Evolutionary conservation across 2,888 invertebrate species (phyloP), one percentile per base, ranked within the genome.

Genomic region (Euclidia mi): DNA sequence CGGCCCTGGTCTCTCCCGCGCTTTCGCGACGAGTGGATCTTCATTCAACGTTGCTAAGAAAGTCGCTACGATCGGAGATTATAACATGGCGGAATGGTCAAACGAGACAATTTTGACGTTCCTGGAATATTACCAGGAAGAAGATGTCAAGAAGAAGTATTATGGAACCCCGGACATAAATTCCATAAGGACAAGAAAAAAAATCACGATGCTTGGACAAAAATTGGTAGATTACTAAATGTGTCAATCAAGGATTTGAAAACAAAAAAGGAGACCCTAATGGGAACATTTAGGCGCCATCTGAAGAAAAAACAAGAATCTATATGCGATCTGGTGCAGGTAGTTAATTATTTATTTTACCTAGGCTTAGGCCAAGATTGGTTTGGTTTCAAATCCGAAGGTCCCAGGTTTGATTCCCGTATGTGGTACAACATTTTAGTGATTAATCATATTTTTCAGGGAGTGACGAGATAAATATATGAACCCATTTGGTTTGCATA

Each of bases 11-110:
- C 55, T 59, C 65, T 57, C 56, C 42, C 55, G 55, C 56, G 60
- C 56, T 60, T 57, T 60, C 56, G 56, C 35, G 65, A 57, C 57
- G 60, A 57, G 60, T 65, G 57, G 60, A 60, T 62, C 53, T 56
- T 62, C 52, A 53, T 52, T 58, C 49, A 53, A 65, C 56, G 50
- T 65, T 62, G 45, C 59, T 58, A 58, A n/a, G n/a, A n/a, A n/a
- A n/a, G n/a, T n/a, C n/a, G n/a, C n/a, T n/a, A n/a, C n/a, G n/a
- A n/a, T n/a, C 47, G 50, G 49, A 56, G 58, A 61, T 58, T 56
- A 58, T 55, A 58, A 61, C 51, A 59, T 59, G 51, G 56, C 38
- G 48, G 55, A 56, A 53, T 58, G 57, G 52, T 59, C 58, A 51
- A 59, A 56, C 52, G 49, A 59, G 56, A 50, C 48, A 53, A 63